These are phyloP conservation scores for Sturmia bella DNA, from an alignment of 2,888 invertebrate species.

Conservation along the genomic window DNA sequence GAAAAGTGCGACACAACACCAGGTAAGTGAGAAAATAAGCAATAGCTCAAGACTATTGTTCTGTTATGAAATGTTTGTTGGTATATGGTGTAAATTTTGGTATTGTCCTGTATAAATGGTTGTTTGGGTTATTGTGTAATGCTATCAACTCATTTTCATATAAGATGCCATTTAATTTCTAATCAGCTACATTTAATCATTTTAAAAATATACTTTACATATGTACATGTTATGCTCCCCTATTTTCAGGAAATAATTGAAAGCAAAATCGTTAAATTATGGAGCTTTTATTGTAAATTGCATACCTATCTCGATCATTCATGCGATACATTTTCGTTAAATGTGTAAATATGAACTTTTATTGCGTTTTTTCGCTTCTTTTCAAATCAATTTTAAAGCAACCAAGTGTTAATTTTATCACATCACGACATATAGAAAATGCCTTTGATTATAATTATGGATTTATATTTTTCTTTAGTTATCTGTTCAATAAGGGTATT, in stretches of 20 bases:
- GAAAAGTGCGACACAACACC: conserved; percentile 86
- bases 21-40: conserved; percentile 82
- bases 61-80: conserved; percentile 33
- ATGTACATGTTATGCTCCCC: conserved; percentile 28
- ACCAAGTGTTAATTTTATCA: background rate
- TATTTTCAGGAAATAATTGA: conserved; percentile 4
- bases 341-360: conserved; percentile 60
- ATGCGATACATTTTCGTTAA: conserved; percentile 51
- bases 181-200: no score
- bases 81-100: conserved; percentile 52
- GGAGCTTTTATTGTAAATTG: conserved; percentile 14
- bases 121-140: conserved; percentile 65
- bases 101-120: conserved; percentile 56
- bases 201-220: no score
- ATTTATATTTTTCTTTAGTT: background rate
- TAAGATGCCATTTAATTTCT: background rate
- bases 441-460: background rate
- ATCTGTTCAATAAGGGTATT: conserved; percentile 17
- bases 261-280: conserved; percentile 10
- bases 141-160: conserved; percentile 30
- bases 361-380: background rate
- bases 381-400: no score
- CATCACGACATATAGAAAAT: background rate
- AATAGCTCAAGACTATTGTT: background rate
- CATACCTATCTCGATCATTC: conserved; percentile 20